phyloP scores from a whole-genome alignment of 2,888 invertebrate genomes.

The Eupsilia transversa region DNA sequence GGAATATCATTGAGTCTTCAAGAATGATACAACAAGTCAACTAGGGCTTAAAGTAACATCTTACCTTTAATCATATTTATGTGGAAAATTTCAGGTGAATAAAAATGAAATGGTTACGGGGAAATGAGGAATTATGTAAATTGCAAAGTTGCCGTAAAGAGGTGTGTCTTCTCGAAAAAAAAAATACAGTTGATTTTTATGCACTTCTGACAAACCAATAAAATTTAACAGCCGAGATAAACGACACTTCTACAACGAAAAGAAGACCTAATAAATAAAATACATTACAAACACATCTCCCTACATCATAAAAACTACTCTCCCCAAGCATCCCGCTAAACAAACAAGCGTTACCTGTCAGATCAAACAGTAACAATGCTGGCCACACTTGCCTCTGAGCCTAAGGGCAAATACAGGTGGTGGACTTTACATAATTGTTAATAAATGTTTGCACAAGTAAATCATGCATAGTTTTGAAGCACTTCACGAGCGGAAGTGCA shows the following conservation, averaged over 20 bases:
- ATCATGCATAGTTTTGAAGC: conserved; percentile 23
- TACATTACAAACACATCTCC: conserved; percentile 36
- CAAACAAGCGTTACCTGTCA: conserved; percentile 71
- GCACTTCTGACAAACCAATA: background rate
- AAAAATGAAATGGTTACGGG: too few relatives aligned
- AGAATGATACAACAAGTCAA: background rate
- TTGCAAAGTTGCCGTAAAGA: background rate
- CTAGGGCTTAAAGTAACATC: background rate
- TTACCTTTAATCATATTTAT: too few relatives aligned
- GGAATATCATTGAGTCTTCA: too few relatives aligned
- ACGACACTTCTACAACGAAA: background rate
- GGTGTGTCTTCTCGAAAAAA: too few relatives aligned
- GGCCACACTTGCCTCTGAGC: conserved; percentile 78
- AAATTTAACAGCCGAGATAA: background rate
- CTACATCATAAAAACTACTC: conserved; percentile 32
- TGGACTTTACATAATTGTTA: conserved; percentile 31
- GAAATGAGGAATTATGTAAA: background rate
- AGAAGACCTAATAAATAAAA: conserved; percentile 53
- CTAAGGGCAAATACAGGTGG: conserved; percentile 86
- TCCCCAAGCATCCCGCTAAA: conserved; percentile 38
- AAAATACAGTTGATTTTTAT: too few relatives aligned
- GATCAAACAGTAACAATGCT: conserved; percentile 56
- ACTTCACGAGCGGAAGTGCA: background rate
- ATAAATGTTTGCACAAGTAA: conserved; percentile 40
- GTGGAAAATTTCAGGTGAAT: background rate